Conservation (phyloP, 2,888 invertebrate species). For the Listrodromus nycthemerus region DNA sequence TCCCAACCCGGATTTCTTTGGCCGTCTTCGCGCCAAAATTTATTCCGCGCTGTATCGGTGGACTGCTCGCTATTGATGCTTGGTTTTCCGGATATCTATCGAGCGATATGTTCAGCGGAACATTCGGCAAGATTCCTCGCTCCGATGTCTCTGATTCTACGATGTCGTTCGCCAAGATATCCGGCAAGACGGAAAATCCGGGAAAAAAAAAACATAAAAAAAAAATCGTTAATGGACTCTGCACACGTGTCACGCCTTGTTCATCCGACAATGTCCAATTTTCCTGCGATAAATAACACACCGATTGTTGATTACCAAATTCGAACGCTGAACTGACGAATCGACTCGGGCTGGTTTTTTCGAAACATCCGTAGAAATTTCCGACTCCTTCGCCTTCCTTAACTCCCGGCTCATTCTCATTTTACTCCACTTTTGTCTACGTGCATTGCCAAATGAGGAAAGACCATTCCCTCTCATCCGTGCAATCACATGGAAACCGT, state of each 20-base stretch:
- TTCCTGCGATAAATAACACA: neutral
- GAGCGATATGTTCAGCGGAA: no score
- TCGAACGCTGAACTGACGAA: neutral
- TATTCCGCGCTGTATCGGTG: neutral
- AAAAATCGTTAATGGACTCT: no score
- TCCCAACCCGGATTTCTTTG: neutral
- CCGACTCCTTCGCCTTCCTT: neutral
- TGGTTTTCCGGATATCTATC: neutral
- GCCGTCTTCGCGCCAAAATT: constrained; percentile 4
- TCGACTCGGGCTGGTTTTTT: neutral
- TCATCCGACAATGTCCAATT: neutral
- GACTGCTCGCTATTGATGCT: no score
- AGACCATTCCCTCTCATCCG: neutral
- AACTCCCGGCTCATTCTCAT: neutral
- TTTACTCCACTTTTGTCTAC: neutral
- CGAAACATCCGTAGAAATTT: neutral
- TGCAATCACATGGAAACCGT: constrained; percentile 34
- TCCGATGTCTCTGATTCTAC: no score
- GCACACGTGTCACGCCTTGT: neutral
- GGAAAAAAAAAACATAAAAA: no score
- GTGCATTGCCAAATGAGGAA: constrained; percentile 20
- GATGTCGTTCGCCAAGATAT: no score
- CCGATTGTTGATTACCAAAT: neutral
- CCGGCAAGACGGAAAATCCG: no score
- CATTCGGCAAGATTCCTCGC: no score